Percentiles rank a stretch among this genome's conserved stretches.
phyloP scores from a whole-genome alignment of 2,888 invertebrate genomes.

The Parnassius mnemosyne region DNA sequence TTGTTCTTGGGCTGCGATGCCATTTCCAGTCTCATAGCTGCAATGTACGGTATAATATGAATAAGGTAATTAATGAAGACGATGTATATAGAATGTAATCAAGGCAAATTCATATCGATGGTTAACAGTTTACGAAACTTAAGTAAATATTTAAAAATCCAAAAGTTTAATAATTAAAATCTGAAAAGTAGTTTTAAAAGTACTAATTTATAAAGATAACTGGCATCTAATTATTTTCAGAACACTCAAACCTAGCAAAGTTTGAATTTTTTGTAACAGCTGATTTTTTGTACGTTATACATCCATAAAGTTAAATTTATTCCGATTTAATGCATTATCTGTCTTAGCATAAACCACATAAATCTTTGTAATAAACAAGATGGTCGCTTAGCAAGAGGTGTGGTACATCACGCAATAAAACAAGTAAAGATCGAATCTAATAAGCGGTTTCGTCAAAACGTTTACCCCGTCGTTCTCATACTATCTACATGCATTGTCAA shows the following conservation, averaged over 20 bases:
- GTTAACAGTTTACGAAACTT: too few relatives aligned
- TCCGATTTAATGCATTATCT: neutral
- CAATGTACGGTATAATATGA: neutral
- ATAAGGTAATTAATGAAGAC: too few relatives aligned
- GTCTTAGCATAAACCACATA: slow-evolving; percentile 5
- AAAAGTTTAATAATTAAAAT: too few relatives aligned
- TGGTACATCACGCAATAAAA: slow-evolving; percentile 41
- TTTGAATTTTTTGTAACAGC: too few relatives aligned
- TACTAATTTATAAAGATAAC: too few relatives aligned
- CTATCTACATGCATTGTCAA: slow-evolving; percentile 54
- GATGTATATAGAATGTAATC: too few relatives aligned
- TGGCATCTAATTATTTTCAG: too few relatives aligned
- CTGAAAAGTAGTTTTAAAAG: too few relatives aligned
- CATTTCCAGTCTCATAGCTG: slow-evolving; percentile 88
- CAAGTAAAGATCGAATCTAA: slow-evolving; percentile 61
- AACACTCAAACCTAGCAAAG: too few relatives aligned
- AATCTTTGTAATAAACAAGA: slow-evolving; percentile 9
- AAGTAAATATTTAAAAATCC: too few relatives aligned
- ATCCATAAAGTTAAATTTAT: neutral
- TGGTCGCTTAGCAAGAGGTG: slow-evolving; percentile 27
- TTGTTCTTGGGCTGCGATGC: slow-evolving; percentile 85
- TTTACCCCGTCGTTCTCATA: slow-evolving; percentile 41
- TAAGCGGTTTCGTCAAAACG: slow-evolving; percentile 52
- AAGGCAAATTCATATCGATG: too few relatives aligned
- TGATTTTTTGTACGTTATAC: too few relatives aligned